Evolutionary conservation across 2,888 invertebrate species (phyloP), one percentile per base, ranked within the genome.

Genomic region (Epicampocera succincta): DNA sequence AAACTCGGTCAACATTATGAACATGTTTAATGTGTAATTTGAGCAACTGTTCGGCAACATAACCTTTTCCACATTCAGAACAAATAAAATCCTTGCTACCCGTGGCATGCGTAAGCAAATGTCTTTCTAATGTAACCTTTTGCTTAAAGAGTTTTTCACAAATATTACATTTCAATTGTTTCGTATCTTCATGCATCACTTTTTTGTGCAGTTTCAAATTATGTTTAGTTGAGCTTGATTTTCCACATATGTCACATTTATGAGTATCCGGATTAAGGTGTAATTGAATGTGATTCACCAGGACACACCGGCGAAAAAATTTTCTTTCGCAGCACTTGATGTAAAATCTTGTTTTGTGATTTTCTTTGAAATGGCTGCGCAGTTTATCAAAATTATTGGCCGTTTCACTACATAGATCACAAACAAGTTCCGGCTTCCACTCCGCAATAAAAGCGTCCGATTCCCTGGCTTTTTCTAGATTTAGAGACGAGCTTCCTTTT

Each of bases 231-330:
- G 85, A 61, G n/a, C 85, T 80, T 17, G 84, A 81, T 65, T 83
- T 84, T 2, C 84, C 84, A 42, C 86, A 86, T 69, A 81, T 72
- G 3, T 72, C 19, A 50, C 87, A 87, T 38, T 87, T 85, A 54
- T 84, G 86, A 15, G 80, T 72, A n/a, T 85, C 84, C 2, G 86
- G 85, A 83, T 87, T 80, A 38, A 85, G 61, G 48, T 87, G 87
- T 0, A 84, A 48, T 17, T 84, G 50, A 50, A 87, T 80, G 52
- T 87, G 87, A 61, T 86, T 85, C 1, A 85, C 85, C 5, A 87
- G 69, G 11, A 84, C 82, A 54, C 84, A 83, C 1, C 87, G 86
- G 5, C 84, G 85, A 17, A 72, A 71, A 46, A 84, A 85, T 48
- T 85, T 85, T 19, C 83, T 84, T 5, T 85, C 81, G 42, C 87